Evolutionary conservation across 2,113 vertebrate species (phyloP).

Genomic region (Pontoporia blainvillei): DNA sequence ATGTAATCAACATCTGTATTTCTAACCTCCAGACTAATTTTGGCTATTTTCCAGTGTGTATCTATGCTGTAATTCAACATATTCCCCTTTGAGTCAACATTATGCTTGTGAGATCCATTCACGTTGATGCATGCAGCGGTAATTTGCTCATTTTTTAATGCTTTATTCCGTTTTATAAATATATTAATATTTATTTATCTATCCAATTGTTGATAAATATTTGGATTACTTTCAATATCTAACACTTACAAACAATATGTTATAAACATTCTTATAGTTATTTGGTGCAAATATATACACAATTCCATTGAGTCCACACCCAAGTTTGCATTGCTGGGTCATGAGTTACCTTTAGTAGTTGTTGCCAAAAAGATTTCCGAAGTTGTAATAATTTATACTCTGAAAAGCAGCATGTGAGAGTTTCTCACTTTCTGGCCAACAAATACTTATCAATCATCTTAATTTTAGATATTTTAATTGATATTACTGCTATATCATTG

Average conservation of each 20-base stretch:
- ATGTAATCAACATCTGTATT: background rate
- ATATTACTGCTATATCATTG: background rate
- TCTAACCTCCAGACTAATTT: background rate
- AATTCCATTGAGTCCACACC: background rate
- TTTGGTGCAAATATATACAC: background rate
- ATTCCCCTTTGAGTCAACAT: background rate
- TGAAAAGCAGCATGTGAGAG: background rate
- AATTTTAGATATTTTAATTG: background rate
- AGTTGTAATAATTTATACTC: background rate
- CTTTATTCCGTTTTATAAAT: background rate
- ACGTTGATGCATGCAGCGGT: background rate
- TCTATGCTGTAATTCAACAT: background rate
- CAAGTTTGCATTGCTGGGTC: background rate
- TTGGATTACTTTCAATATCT: background rate
- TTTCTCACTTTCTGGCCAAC: background rate
- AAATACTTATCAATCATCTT: background rate
- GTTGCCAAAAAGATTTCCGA: background rate
- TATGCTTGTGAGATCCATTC: background rate
- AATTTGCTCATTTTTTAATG: background rate
- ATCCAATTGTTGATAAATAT: background rate
- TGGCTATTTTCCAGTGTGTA: background rate
- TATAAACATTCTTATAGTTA: background rate
- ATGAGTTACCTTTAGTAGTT: background rate
- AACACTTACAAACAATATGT: background rate
- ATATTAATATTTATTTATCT: background rate